phyloP scores from a whole-genome alignment of 2,888 invertebrate genomes.

The Drosophila gaucha region DNA sequence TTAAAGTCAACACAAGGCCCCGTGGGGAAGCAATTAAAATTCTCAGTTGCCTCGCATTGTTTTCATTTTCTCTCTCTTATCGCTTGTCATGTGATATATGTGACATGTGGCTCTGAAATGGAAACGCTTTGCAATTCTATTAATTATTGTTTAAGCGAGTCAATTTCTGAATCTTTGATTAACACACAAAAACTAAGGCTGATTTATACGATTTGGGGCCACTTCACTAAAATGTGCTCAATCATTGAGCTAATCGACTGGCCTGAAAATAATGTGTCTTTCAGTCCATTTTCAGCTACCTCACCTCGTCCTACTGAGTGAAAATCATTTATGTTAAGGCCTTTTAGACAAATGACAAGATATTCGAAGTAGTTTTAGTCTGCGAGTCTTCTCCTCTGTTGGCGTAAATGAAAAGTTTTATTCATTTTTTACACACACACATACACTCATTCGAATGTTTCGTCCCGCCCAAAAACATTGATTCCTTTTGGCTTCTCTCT shows the following conservation, averaged over 20 bases:
- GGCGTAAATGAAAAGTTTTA: constrained; percentile 51
- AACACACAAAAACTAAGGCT: constrained; percentile 3
- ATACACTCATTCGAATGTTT: constrained; percentile 46
- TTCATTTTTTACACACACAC: constrained; percentile 41
- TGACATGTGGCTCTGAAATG: constrained; percentile 21
- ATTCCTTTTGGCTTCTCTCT: constrained; percentile 11
- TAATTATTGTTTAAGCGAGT: constrained; percentile 58
- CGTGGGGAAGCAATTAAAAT: constrained; percentile 71
- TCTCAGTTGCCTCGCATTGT: constrained; percentile 50
- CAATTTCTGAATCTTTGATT: constrained; percentile 7
- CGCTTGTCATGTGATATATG: constrained; percentile 42
- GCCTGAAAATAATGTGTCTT: neutral
- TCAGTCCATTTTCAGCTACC: neutral
- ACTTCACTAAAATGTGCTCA: constrained; percentile 60
- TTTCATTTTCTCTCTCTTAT: constrained; percentile 19
- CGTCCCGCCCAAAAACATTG: constrained; percentile 6
- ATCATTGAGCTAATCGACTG: constrained; percentile 62
- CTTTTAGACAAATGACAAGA: constrained; percentile 8
- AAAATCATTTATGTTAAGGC: neutral
- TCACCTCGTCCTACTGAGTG: no score
- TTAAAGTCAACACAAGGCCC: constrained; percentile 73
- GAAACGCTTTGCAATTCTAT: constrained; percentile 41
- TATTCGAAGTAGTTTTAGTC: neutral
- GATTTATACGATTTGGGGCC: constrained; percentile 26
- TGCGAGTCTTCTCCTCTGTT: constrained; percentile 7